Evolutionary conservation across 92 coral and sea anemone genomes (phyloP).

Genomic region (Actinernus sp.): DNA sequence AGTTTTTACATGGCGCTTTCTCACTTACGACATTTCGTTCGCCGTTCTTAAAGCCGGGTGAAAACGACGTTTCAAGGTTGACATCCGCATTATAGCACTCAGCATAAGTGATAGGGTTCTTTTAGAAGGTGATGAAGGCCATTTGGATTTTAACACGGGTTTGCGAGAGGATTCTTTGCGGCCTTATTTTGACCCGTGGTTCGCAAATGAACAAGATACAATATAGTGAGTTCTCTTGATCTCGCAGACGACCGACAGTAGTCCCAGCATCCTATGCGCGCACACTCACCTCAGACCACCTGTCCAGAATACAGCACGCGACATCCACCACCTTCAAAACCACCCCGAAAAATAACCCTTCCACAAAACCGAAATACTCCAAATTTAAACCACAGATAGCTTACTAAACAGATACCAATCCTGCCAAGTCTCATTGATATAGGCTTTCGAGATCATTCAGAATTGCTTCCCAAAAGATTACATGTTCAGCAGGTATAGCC

Average conservation of each 20-base stretch:
- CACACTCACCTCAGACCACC: slow-evolving; percentile 38
- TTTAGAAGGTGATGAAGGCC: slow-evolving; percentile 9
- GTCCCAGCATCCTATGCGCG: slow-evolving; percentile 44
- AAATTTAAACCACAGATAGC: too few species aligned
- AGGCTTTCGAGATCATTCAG: too few species aligned
- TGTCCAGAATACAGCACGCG: slow-evolving; percentile 1
- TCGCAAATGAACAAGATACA: slow-evolving; percentile 63
- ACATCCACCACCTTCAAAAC: background rate
- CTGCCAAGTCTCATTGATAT: too few species aligned
- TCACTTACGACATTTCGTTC: background rate
- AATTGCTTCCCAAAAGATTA: too few species aligned
- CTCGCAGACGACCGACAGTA: slow-evolving; percentile 1
- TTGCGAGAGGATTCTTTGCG: slow-evolving; percentile 2
- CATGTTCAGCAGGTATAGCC: too few species aligned
- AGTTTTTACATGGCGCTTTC: background rate
- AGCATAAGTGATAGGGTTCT: slow-evolving; percentile 4
- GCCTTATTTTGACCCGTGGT: slow-evolving; percentile 3
- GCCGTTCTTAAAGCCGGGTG: background rate
- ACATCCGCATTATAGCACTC: slow-evolving; percentile 9
- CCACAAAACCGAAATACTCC: too few species aligned
- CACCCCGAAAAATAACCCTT: background rate
- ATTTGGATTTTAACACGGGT: slow-evolving; percentile 5
- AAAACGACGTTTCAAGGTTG: slow-evolving; percentile 4
- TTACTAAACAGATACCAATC: too few species aligned
- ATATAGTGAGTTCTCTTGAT: slow-evolving; percentile 9